Base-by-base conservation (phyloP, 2,888 invertebrate species). In the Pycnomerus fuliginosus region DNA sequence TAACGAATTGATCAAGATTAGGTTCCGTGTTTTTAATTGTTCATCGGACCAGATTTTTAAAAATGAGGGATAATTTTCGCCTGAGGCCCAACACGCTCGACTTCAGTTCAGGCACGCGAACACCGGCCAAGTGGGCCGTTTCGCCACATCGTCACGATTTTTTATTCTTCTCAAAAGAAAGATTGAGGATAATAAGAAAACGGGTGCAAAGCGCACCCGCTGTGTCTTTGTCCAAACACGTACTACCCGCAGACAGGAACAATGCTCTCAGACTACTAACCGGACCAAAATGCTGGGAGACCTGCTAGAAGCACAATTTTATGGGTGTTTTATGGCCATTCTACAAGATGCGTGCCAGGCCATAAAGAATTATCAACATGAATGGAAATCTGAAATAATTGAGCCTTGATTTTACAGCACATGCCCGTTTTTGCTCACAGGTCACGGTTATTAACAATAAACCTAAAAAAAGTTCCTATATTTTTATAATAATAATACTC, bases 1-100 rank as follows among this genome's bases (percentile, higher is more conserved):
- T 68, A 67, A 67, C 64, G 65, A 67, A 69, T 69, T 68, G 69
- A 70, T 69, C 69, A 69, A 70, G 70, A 69, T 68, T 68, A 65
- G 64, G 64, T 62, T 64, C 64, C 61, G 64, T 63, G 64, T 65
- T 69, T 69, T 67, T 67, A 70, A 70, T 70, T 70, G 69, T 67
- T 66, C 67, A 67, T 60, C 63, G 60, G 68, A 68, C 65, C 67
- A 66, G 61, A 66, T 58, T 68, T 66, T 65, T 63, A 22, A 27
- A 15, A 30, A 31, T 16, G 16, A 24, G 11, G 14, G 13, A 28
- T 7, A 28, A n/a, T 20, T 5, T 20, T 5, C 20, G 8, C 5
- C 16, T 16, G 30, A 10, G 14, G 14, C 14, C 16, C 16, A 13
- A 13, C 14, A 12, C 34, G 34, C 34, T 14, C 22, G 34, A 11